Evolutionary conservation across 2,888 invertebrate species (phyloP), one percentile per base, ranked within the genome.

Genomic region (Diaprepes abbreviatus): DNA sequence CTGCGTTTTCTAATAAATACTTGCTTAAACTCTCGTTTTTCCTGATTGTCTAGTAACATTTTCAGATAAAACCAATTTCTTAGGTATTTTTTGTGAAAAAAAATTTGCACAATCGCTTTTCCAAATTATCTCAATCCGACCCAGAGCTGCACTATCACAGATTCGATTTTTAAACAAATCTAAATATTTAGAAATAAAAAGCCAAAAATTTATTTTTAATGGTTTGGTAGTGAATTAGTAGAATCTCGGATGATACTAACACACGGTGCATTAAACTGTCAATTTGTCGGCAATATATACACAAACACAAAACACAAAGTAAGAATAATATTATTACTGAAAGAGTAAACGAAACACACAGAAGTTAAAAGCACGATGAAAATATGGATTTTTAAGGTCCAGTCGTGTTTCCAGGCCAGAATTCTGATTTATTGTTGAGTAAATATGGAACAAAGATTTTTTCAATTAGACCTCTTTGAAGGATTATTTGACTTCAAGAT

Each of bases 251-350:
- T 28, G n/a, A 28, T 50, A 50, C 24, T 24, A 9, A n/a, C 48
- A 28, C 16, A 14, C 36, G 40, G 24, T 58, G 58, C 58, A 58
- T 58, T 58, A 58, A 58, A 40, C 58, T 58, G 58, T 58, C 58
- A 40, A 58, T 58, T 58, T 58, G 58, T 40, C 40, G 24, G 28
- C 28, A 28, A 50, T 50, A 28, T n/a, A n/a, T 28, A 50, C 48
- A 50, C 28, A 45, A 45, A 45, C 45, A 45, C 21, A 45, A 45
- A 45, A 50, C 28, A 28, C 28, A 50, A 50, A 50, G 48, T 50
- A 50, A 50, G 48, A 50, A 50, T 50, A 50, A 50, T 50, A 50
- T 48, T 48, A 6, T 48, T 48, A 28, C 24, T 48, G 28, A 1
- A 43, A 43, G 10, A 43, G 43, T 43, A 28, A 48, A 48, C 17